These are phyloP conservation scores for Crax fasciolata DNA, from an alignment of 2,797 vertebrate species.

Conservation along the genomic window DNA sequence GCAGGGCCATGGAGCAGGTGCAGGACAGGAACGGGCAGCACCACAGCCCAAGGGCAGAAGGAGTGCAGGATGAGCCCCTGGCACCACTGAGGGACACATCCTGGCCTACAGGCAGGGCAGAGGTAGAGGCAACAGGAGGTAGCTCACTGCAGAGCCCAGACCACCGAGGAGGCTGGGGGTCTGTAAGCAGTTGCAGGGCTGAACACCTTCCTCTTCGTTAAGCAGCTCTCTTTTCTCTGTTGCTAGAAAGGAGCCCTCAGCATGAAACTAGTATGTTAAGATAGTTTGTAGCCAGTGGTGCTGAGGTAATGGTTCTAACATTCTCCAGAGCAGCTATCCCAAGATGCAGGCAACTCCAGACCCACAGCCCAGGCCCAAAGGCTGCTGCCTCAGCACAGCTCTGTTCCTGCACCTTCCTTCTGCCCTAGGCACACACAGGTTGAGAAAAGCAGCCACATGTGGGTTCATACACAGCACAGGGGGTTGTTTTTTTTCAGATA, in stretches of 20 bases:
- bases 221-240: neutral
- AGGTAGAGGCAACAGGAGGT: neutral
- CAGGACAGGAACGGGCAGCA: neutral
- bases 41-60: neutral
- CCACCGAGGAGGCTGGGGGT: neutral
- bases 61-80: neutral
- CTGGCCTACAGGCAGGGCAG: neutral
- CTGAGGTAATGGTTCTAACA: neutral
- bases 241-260: constrained; percentile 59
- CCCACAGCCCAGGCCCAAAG: neutral
- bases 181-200: neutral
- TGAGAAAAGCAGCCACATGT: neutral
- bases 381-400: neutral
- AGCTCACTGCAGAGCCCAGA: neutral
- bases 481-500: constrained; percentile 4
- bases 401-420: neutral
- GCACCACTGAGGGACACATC: neutral
- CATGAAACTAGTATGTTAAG: constrained; percentile 43
- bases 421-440: neutral
- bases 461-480: neutral
- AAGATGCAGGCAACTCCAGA: neutral
- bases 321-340: neutral
- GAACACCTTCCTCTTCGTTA: too few relatives aligned
- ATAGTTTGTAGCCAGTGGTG: constrained; percentile 38
- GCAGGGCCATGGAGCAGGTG: constrained; percentile 77